phyloP scores from a whole-genome alignment of 37 sponge, comb jelly and placozoan species.

The Haliclona indistincta region DNA sequence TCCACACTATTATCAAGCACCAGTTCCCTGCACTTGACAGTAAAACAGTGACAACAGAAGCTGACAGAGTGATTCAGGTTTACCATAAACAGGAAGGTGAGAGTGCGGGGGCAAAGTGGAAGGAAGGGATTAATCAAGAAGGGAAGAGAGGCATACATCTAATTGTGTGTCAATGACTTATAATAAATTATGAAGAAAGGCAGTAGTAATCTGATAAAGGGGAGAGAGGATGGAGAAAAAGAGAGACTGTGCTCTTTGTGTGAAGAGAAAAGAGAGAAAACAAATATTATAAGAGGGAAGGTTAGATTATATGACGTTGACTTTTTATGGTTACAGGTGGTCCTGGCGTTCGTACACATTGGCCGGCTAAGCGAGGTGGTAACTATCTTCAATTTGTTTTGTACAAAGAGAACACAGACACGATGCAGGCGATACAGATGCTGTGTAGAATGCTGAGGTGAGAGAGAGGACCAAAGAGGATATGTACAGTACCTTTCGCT shows the following conservation, averaged over 20 bases:
- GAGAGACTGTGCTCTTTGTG: not conserved
- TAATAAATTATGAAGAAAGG: no score
- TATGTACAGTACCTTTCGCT: not conserved
- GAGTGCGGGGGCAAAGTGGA: not conserved
- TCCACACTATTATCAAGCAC: constrained; percentile 58
- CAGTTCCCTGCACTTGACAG: constrained; percentile 64
- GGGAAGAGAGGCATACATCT: not conserved
- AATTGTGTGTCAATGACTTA: constrained; percentile 2
- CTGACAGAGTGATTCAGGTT: constrained; percentile 28
- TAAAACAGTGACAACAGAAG: constrained; percentile 38
- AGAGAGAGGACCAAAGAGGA: not conserved
- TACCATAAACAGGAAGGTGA: constrained; percentile 15
- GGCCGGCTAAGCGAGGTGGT: constrained; percentile 56
- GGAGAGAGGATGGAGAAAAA: not conserved
- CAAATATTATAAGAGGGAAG: no score
- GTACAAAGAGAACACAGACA: constrained; percentile 92
- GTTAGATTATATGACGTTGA: no score
- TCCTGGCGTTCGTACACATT: constrained; percentile 6
- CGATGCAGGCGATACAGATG: constrained; percentile 72
- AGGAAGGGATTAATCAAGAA: not conserved
- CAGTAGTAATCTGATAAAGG: no score
- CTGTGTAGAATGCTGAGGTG: constrained; percentile 60
- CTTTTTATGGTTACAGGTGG: no score
- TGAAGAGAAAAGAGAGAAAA: no score
- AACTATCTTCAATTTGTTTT: constrained; percentile 80